Conservation (phyloP, 2,888 invertebrate species). For the Lumbricus terrestris region DNA sequence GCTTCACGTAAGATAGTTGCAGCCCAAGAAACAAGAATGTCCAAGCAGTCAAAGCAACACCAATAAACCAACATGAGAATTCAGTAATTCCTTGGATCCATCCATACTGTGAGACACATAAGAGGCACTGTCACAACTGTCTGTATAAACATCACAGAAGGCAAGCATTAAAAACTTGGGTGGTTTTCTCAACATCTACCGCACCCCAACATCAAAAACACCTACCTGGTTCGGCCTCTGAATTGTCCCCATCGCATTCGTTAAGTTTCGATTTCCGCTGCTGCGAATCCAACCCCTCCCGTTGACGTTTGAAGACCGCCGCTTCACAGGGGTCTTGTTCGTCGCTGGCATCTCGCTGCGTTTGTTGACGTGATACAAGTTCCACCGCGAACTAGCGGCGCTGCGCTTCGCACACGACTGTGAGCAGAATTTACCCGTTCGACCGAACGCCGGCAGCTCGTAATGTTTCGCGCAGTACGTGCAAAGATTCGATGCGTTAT, state of each 20-base stretch:
- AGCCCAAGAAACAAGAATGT: too few species aligned
- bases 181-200: neutral
- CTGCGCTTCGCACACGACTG: constrained; percentile 69
- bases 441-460: constrained; percentile 9
- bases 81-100: too few species aligned
- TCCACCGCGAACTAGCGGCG: constrained; percentile 22
- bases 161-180: too few species aligned
- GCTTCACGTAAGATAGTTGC: too few species aligned
- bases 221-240: neutral
- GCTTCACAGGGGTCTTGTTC: neutral
- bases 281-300: constrained; percentile 5
- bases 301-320: neutral
- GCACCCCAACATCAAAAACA: neutral
- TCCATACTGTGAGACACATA: too few species aligned
- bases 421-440: constrained; percentile 67
- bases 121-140: too few species aligned
- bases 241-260: neutral
- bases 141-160: neutral
- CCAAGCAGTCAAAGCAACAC: too few species aligned
- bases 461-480: neutral
- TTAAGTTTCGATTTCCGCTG: neutral
- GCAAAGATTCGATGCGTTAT: neutral
- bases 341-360: neutral
- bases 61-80: too few species aligned
- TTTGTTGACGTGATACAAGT: constrained; percentile 17